These are phyloP conservation scores for Argyrosomus japonicus DNA, from an alignment of 2,113 vertebrate species.

Conservation along the genomic window DNA sequence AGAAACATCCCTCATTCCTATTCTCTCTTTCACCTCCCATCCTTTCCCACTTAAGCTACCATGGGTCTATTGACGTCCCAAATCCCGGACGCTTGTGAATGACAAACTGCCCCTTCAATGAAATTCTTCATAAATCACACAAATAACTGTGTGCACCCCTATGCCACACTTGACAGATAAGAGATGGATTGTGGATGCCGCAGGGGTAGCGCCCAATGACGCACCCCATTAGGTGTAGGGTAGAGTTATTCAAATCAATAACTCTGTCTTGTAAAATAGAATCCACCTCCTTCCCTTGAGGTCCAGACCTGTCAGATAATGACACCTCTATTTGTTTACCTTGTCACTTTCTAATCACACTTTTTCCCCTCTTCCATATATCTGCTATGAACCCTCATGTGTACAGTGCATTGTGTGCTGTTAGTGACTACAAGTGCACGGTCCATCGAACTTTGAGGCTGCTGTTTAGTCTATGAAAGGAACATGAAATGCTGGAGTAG, in stretches of 20 bases:
- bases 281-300: conserved; percentile 58
- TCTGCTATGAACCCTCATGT: not conserved
- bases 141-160: conserved; percentile 74
- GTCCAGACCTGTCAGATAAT: conserved; percentile 65
- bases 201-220: conserved; percentile 77
- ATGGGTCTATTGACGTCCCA: conserved; percentile 35
- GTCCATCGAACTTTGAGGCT: not conserved
- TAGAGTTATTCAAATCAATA: conserved; percentile 83
- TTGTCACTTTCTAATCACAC: conserved; percentile 49
- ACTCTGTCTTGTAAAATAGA: conserved; percentile 58
- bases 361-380: not conserved
- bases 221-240: conserved; percentile 76
- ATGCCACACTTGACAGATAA: conserved; percentile 82
- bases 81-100: conserved; percentile 74
- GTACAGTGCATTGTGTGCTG: not conserved
- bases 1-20: conserved; percentile 5
- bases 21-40: conserved; percentile 13
- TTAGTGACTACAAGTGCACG: conserved; percentile 3
- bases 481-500: not conserved
- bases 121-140: conserved; percentile 88
- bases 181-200: conserved; percentile 86
- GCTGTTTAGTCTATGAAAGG: not conserved
- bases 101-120: conserved; percentile 84
- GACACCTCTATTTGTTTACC: conserved; percentile 74
- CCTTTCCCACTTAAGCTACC: conserved; percentile 7